phyloP scores from a whole-genome alignment of 2,888 invertebrate species.

The Pycnomerus fuliginosus region DNA sequence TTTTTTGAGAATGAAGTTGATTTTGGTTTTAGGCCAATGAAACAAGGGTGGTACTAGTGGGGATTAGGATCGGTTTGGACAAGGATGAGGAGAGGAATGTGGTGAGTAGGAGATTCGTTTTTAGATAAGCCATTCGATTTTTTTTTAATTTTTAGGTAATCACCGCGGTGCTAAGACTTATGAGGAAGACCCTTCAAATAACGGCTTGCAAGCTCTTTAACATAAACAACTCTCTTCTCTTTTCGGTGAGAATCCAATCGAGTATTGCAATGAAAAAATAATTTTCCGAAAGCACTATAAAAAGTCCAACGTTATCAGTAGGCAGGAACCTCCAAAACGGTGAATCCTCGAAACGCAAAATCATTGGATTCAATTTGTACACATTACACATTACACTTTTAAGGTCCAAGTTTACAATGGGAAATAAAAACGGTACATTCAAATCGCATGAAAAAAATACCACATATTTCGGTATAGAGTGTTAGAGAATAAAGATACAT shows the following conservation, averaged over 20 bases:
- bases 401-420: no score
- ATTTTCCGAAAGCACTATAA: no score
- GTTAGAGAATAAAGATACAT: no score
- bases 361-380: no score
- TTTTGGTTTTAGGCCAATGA: not conserved
- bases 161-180: conserved; percentile 25
- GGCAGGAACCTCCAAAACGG: no score
- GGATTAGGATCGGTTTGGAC: conserved; percentile 27
- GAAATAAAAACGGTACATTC: no score
- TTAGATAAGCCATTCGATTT: not conserved
- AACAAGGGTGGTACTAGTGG: conserved; percentile 5
- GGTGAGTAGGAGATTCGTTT: conserved; percentile 16
- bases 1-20: not conserved
- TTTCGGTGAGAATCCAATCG: conserved; percentile 29
- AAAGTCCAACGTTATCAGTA: no score
- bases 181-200: conserved; percentile 33
- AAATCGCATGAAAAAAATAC: no score
- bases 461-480: no score
- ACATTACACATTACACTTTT: no score
- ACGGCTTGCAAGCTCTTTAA: conserved; percentile 33
- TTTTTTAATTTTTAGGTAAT: conserved; percentile 24
- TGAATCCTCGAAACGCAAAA: no score
- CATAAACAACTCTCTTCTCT: conserved; percentile 33
- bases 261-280: not conserved
- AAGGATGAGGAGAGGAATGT: conserved; percentile 31